Evolutionary conservation across 2,888 invertebrate species (phyloP).

Genomic region (Didymodactylos carnosus): DNA sequence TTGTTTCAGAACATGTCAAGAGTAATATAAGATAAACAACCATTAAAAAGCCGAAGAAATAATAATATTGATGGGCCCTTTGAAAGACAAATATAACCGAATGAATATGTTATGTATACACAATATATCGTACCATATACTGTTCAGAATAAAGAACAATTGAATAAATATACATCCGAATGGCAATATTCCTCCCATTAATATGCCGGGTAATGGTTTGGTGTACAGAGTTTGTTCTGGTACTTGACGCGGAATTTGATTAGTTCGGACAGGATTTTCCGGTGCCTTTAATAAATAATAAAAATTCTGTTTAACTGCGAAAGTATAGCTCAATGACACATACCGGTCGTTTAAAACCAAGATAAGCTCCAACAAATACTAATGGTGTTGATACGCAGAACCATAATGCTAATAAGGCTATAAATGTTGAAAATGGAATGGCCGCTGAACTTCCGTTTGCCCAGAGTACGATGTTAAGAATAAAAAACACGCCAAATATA

Average conservation of each 20-base stretch:
- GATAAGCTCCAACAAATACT: constrained; percentile 90
- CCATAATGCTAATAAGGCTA: constrained; percentile 84
- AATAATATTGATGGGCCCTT: constrained; percentile 68
- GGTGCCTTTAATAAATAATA: constrained; percentile 48
- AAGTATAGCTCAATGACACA: constrained; percentile 18
- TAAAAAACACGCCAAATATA: constrained; percentile 85
- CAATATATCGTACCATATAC: constrained; percentile 53
- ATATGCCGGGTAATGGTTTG: constrained; percentile 58
- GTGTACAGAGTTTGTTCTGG: constrained; percentile 97
- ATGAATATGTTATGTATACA: constrained; percentile 24
- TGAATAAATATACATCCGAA: constrained; percentile 91
- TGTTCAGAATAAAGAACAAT: constrained; percentile 83
- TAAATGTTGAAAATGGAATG: constrained; percentile 80
- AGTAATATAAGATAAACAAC: constrained; percentile 80
- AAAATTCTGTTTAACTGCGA: not conserved
- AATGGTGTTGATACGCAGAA: constrained; percentile 92
- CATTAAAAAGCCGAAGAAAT: constrained; percentile 92
- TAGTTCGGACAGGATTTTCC: constrained; percentile 90
- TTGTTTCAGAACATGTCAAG: constrained; percentile 87
- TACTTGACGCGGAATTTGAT: constrained; percentile 93
- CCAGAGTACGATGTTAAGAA: constrained; percentile 89
- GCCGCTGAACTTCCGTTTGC: constrained; percentile 83
- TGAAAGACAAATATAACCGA: constrained; percentile 16
- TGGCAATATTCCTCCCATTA: constrained; percentile 94
- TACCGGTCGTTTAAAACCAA: constrained; percentile 88